A percentile compares a stretch with the other conserved stretches of the same genome.
These are phyloP conservation scores for Xenotilapia caudafasciata DNA, from an alignment of 2,113 vertebrate genomes.

Conservation along the genomic window DNA sequence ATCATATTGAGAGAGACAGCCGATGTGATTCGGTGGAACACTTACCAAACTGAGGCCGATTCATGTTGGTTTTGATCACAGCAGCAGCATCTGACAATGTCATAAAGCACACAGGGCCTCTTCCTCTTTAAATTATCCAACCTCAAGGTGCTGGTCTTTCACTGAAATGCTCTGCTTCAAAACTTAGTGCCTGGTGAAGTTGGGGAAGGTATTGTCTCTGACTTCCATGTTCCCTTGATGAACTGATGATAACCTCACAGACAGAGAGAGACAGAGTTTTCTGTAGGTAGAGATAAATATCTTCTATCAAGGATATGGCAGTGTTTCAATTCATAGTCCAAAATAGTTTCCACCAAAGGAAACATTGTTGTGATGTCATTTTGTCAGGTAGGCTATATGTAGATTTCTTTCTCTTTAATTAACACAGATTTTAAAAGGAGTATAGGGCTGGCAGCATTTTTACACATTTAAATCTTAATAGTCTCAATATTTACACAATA, in stretches of 20 bases:
- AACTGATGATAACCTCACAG: constrained; percentile 70
- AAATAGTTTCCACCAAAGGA: constrained; percentile 49
- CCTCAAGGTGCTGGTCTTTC: constrained; percentile 51
- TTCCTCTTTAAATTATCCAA: constrained; percentile 50
- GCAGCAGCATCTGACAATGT: constrained; percentile 69
- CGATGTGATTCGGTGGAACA: background rate
- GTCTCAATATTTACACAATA: background rate
- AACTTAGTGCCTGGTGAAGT: constrained; percentile 25
- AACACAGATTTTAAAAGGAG: background rate
- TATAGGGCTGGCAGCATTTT: background rate
- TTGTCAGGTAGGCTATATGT: background rate
- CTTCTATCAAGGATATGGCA: constrained; percentile 61
- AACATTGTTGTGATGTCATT: background rate
- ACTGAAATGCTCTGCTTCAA: constrained; percentile 40
- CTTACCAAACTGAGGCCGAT: constrained; percentile 25
- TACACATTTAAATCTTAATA: background rate
- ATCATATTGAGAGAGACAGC: constrained; percentile 1
- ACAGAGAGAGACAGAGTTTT: constrained; percentile 44
- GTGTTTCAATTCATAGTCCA: constrained; percentile 59
- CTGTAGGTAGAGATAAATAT: constrained; percentile 48
- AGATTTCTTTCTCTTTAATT: background rate
- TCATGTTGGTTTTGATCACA: constrained; percentile 57
- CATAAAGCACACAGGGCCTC: constrained; percentile 36
- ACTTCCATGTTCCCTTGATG: constrained; percentile 74
- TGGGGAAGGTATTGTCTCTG: constrained; percentile 69